phyloP scores from a whole-genome alignment of 2,797 vertebrate species.

The Chaenodraco wilsoni region DNA sequence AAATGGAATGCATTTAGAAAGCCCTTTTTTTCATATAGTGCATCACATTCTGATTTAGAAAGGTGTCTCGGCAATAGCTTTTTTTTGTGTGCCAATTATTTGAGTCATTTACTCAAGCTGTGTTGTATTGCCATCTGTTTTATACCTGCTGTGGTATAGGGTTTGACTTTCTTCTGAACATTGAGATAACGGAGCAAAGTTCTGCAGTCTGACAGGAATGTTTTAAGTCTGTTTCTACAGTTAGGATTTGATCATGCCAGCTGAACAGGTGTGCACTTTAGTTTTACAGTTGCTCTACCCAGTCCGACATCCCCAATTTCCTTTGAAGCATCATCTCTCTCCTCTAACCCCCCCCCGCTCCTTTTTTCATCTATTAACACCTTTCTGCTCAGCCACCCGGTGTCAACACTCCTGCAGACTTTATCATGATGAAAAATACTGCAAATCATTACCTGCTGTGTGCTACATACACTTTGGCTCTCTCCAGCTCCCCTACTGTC shows the following conservation, averaged over 20 bases:
- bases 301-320: constrained; percentile 12
- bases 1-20: too few species aligned
- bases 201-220: not conserved
- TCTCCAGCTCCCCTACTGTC: constrained; percentile 22
- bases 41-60: constrained; percentile 1
- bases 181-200: not conserved
- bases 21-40: too few species aligned
- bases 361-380: constrained; percentile 28
- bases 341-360: not conserved
- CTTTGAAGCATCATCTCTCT: constrained; percentile 20
- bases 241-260: constrained; percentile 12
- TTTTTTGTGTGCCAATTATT: constrained; percentile 8
- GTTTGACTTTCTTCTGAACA: not conserved
- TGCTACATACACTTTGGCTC: constrained; percentile 30
- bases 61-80: constrained; percentile 4
- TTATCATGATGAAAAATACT: constrained; percentile 51
- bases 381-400: constrained; percentile 20
- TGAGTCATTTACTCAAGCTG: constrained; percentile 16
- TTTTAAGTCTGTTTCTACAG: constrained; percentile 9
- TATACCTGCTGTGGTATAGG: not conserved
- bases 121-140: constrained; percentile 18
- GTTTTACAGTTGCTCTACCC: constrained; percentile 18
- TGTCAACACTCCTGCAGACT: constrained; percentile 43
- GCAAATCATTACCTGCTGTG: constrained; percentile 57
- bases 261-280: constrained; percentile 37